Conservation (phyloP, 92 coral and sea anemone genomes). For the Epizoanthus fatuus region DNA sequence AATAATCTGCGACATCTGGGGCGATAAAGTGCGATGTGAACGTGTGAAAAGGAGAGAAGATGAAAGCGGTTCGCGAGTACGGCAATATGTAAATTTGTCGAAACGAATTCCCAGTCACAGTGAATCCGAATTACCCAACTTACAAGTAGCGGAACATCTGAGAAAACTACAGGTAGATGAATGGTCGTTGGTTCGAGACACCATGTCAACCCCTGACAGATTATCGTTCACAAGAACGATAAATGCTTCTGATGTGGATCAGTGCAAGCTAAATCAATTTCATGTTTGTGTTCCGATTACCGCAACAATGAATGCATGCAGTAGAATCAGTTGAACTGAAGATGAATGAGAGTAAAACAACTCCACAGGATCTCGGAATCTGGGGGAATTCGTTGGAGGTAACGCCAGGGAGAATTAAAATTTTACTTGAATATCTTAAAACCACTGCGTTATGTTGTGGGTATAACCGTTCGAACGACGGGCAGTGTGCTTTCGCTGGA, state of each 20-base stretch:
- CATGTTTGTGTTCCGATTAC: conserved; percentile 13
- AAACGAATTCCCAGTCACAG: background rate
- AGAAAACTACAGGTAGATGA: conserved; percentile 22
- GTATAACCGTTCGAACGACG: too few species aligned
- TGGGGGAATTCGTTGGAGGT: background rate
- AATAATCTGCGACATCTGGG: background rate
- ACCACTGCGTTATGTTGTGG: too few species aligned
- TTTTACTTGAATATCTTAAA: too few species aligned
- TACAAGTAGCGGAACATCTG: background rate
- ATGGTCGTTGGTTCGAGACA: background rate
- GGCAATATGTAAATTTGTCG: conserved; percentile 8
- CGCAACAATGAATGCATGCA: conserved; percentile 15
- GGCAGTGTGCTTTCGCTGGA: too few species aligned
- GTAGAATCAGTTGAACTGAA: conserved; percentile 9
- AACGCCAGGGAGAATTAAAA: too few species aligned
- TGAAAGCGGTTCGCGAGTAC: background rate
- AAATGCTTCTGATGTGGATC: conserved; percentile 6
- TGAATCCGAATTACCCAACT: background rate
- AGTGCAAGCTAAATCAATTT: conserved; percentile 21
- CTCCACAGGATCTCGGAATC: background rate
- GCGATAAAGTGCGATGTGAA: conserved; percentile 10
- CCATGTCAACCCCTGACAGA: conserved; percentile 6
- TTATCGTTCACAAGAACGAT: conserved; percentile 22
- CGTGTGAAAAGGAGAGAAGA: conserved; percentile 12
- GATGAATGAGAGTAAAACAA: conserved; percentile 15